Conservation (phyloP, 2,113 vertebrate species). For the Trachemys scripta region DNA sequence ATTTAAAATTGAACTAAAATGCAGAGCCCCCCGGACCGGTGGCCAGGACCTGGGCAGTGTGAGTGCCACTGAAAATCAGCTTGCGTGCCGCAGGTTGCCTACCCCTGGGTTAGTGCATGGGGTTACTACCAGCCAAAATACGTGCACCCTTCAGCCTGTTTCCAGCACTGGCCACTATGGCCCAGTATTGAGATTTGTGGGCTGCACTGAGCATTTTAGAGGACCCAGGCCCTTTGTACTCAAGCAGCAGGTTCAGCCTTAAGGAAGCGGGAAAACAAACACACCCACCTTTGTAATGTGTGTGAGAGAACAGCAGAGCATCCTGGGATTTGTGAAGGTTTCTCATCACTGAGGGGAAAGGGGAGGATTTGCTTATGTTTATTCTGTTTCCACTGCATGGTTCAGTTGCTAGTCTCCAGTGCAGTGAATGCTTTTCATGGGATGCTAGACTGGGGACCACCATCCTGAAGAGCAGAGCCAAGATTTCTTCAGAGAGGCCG, state of each 20-base stretch:
- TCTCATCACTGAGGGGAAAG: background rate
- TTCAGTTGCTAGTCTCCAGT: background rate
- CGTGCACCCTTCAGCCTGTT: background rate
- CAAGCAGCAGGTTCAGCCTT: background rate
- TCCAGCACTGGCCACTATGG: background rate
- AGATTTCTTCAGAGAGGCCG: background rate
- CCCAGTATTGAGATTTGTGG: background rate
- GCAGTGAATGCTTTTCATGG: accelerated
- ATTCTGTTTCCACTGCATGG: background rate
- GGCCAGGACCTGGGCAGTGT: too few species aligned
- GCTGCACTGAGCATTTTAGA: background rate
- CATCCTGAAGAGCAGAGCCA: background rate
- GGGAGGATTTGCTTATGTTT: background rate
- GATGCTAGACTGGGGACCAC: background rate
- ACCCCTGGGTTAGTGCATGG: too few species aligned
- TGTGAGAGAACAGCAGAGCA: background rate
- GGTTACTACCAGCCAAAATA: background rate
- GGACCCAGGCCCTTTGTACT: background rate
- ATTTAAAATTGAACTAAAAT: too few species aligned
- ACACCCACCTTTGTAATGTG: background rate
- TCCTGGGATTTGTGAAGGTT: background rate
- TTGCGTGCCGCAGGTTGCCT: too few species aligned
- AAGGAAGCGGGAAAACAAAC: background rate
- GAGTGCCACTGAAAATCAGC: too few species aligned
- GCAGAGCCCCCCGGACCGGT: too few species aligned